Base-by-base conservation (phyloP, 2,797 vertebrate species). In the Myotis myotis region DNA sequence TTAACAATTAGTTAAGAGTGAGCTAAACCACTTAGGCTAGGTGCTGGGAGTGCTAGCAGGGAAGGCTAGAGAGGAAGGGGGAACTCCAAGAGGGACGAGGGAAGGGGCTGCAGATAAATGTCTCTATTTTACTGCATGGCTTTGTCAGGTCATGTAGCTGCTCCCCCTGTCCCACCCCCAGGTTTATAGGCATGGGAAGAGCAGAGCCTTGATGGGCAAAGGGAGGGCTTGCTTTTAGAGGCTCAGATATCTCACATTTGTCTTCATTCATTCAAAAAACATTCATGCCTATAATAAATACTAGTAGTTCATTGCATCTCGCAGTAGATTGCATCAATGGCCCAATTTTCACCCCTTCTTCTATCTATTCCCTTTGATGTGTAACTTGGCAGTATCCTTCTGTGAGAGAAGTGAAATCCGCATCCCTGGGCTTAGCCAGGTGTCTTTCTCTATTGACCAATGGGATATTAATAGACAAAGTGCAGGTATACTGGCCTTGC, bases 211-310 rank as follows among this genome's bases (percentile, higher is more conserved):
- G 47, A 44, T 36, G 41, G 44, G 17, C 64, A 57, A 33, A 2
- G 5, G 6, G 8, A 76, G 23, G 1, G 17, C n/a, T 92, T 55
- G 3, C 17, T 66, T 74, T 53, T 62, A 93, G n/a, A 89, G 17
- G 19, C 19, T 78, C 36, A 25, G 1, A 19, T 15, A 4, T 51
- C 44, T 66, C 57, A 4, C 60, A 13, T 75, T 51, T 66, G n/a
- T 84, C 70, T 95, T 60, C 36, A 44, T 53, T 64, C 19, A 71
- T 72, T 90, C n/a, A 16, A 51, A 84, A 94, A 64, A n/a, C 1
- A 13, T 23, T 49, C 41, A 17, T 78, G 12, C 30, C 30, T 41
- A 44, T 0, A 15, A 47, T 66, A 71, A 22, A 23, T 9, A 30
- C 60, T 16, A 30, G 60, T 30, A 47, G 44, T 38, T 28, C 17